Evolutionary conservation across 2,888 invertebrate species (phyloP).

Genomic region (Eupithecia insigniata): DNA sequence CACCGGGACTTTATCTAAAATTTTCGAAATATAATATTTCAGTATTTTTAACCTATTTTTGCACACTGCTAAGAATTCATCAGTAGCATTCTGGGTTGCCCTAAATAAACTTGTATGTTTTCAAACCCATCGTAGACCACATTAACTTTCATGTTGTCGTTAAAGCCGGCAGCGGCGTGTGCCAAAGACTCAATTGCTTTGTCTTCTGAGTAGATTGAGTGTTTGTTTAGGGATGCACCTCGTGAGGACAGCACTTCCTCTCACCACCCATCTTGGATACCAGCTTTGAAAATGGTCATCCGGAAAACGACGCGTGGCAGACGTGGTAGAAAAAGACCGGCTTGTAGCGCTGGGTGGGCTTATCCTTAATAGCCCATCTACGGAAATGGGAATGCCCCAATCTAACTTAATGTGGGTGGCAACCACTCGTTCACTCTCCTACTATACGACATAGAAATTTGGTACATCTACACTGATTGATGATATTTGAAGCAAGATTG

Average conservation of each 20-base stretch:
- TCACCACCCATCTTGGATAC: background rate
- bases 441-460: background rate
- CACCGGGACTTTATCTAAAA: background rate
- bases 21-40: background rate
- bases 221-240: conserved; percentile 30
- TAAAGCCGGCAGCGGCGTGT: conserved; percentile 38
- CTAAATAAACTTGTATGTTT: conserved; percentile 24
- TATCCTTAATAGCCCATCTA: background rate
- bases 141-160: conserved; percentile 44
- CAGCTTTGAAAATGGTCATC: background rate
- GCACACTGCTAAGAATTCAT: conserved; percentile 12
- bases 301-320: background rate
- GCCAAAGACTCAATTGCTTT: conserved; percentile 39
- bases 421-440: background rate
- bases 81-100: conserved; percentile 27
- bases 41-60: background rate
- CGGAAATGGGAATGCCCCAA: background rate
- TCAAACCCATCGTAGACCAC: conserved; percentile 29
- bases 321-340: background rate
- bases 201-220: conserved; percentile 35
- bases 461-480: background rate
- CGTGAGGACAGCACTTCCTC: background rate
- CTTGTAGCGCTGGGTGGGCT: background rate
- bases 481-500: background rate
- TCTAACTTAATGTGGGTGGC: background rate